Conservation (phyloP, 2,888 invertebrate genomes). For the Leptopilina myrica region DNA sequence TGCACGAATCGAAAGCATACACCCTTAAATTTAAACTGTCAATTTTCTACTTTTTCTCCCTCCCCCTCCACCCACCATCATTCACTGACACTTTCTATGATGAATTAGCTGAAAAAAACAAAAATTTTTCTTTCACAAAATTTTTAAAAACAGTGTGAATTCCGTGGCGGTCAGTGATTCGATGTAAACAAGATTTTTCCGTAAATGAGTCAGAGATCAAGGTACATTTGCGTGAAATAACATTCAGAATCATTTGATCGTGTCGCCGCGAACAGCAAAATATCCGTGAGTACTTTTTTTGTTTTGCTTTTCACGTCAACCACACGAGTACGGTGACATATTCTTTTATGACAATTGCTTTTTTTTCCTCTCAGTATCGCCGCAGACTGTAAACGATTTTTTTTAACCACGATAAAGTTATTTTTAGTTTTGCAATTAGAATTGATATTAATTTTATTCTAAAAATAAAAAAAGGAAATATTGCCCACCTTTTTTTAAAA, state of each 20-base stretch:
- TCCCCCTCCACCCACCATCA: too few relatives aligned
- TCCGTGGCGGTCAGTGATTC: constrained; percentile 31
- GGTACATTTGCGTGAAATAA: constrained; percentile 27
- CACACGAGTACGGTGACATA: constrained; percentile 11
- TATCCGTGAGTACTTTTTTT: constrained; percentile 19
- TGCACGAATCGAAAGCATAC: neutral
- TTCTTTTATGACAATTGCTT: neutral
- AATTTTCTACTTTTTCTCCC: neutral
- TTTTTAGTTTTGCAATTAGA: neutral
- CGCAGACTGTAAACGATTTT: neutral
- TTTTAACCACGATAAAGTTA: neutral
- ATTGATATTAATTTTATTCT: too few relatives aligned
- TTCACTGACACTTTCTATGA: too few relatives aligned
- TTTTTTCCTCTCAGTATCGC: neutral
- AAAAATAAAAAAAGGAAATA: too few relatives aligned
- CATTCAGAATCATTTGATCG: constrained; percentile 29
- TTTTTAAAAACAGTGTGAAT: neutral
- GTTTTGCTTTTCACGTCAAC: neutral
- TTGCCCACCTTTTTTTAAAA: too few relatives aligned
- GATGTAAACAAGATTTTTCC: constrained; percentile 37
- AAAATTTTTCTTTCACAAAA: neutral
- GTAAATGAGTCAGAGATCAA: constrained; percentile 34
- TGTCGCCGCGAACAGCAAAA: constrained; percentile 13
- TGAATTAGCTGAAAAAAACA: too few relatives aligned
- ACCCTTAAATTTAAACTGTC: constrained; percentile 2